Conservation (phyloP, 2,888 invertebrate species). For the Exocentrus adspersus region DNA sequence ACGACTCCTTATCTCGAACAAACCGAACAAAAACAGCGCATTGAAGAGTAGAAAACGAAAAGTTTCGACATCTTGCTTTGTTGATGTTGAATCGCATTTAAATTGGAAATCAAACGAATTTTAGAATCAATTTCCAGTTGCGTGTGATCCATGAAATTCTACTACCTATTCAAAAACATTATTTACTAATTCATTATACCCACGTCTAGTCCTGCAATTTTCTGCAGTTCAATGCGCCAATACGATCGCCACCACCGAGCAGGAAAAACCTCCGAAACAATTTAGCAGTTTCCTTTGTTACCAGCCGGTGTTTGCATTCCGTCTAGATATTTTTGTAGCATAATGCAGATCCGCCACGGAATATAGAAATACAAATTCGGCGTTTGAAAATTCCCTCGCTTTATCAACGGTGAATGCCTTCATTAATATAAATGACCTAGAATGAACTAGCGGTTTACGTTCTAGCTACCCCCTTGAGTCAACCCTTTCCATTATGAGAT, state of each 20-base stretch:
- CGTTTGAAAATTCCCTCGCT: conserved; percentile 37
- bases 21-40: not conserved
- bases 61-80: too few species aligned
- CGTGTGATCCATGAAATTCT: too few species aligned
- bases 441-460: conserved; percentile 47
- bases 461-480: conserved; percentile 47
- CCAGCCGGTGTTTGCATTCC: not conserved
- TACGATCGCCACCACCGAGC: too few species aligned
- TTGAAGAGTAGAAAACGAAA: not conserved
- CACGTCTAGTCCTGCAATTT: too few species aligned
- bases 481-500: conserved; percentile 52
- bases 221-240: too few species aligned
- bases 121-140: too few species aligned
- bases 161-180: too few species aligned
- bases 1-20: not conserved
- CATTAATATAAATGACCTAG: conserved; percentile 55
- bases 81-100: too few species aligned
- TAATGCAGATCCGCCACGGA: not conserved
- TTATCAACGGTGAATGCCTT: conserved; percentile 52
- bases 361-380: conserved; percentile 11
- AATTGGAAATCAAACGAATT: not conserved
- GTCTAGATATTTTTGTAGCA: conserved; percentile 4
- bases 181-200: too few species aligned
- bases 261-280: too few species aligned
- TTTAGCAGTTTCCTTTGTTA: too few species aligned